Conservation (phyloP, 2,113 vertebrate species). For the Dolichotis patagonum region DNA sequence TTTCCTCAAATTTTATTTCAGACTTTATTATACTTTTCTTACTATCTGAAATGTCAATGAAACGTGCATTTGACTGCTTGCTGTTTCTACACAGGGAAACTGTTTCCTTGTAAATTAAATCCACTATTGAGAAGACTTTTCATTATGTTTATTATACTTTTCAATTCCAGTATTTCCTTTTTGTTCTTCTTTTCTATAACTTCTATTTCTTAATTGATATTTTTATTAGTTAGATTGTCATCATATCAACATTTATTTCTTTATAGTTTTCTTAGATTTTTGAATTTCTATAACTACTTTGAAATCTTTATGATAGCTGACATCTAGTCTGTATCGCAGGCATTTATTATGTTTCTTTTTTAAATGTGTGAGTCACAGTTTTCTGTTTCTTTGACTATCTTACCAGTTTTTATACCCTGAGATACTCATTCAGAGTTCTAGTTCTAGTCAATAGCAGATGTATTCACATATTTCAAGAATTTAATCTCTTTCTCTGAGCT, state of each 20-base stretch:
- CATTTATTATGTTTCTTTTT: not conserved
- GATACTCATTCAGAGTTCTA: not conserved
- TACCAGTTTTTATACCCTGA: not conserved
- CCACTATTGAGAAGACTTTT: not conserved
- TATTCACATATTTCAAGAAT: slow-evolving; percentile 25
- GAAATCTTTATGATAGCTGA: not conserved
- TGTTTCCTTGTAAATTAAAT: not conserved
- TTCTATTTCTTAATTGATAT: not conserved
- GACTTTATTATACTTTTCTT: not conserved
- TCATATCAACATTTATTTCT: not conserved
- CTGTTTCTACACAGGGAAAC: not conserved
- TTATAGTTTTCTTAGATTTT: not conserved
- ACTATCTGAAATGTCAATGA: not conserved
- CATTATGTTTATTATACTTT: not conserved
- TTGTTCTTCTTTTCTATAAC: not conserved
- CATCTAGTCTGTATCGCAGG: not conserved
- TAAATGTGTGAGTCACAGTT: not conserved
- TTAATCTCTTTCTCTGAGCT: not conserved
- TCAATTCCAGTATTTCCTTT: not conserved
- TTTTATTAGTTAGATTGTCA: not conserved
- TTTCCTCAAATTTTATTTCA: not conserved
- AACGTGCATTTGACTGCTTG: not conserved
- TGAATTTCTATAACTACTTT: not conserved
- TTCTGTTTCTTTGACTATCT: not conserved
- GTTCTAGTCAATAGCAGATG: not conserved